Evolutionary conservation across 2,888 invertebrate genomes (phyloP).

Genomic region (Leucophenga maculata): DNA sequence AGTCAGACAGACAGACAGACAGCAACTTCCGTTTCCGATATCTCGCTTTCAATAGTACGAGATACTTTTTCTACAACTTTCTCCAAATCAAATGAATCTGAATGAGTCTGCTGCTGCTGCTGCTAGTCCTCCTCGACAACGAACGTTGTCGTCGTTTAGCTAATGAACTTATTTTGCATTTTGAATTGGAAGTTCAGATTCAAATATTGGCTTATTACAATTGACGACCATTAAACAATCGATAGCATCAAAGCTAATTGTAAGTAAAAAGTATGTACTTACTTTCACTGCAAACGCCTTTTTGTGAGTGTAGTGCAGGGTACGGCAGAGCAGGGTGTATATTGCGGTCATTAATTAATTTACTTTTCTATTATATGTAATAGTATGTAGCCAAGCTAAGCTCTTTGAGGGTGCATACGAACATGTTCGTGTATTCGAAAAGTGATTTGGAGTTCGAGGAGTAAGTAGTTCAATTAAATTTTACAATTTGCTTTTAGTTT

Average conservation of each 20-base stretch:
- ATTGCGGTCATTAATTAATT: slow-evolving; percentile 52
- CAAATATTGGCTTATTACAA: slow-evolving; percentile 61
- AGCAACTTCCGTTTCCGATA: neutral
- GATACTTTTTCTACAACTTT: neutral
- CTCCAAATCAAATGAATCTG: neutral
- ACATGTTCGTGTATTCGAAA: neutral
- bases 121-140: slow-evolving; percentile 8
- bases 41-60: neutral
- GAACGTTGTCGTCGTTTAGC: slow-evolving; percentile 40
- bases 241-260: slow-evolving; percentile 47
- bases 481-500: slow-evolving; percentile 23
- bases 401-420: neutral
- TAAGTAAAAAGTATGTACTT: slow-evolving; percentile 42
- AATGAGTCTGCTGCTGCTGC: neutral
- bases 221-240: slow-evolving; percentile 58
- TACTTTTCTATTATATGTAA: slow-evolving; percentile 42
- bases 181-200: slow-evolving; percentile 54
- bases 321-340: neutral
- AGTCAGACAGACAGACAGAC: neutral
- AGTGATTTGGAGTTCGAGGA: no score
- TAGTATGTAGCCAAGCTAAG: neutral
- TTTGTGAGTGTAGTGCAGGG: neutral
- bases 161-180: slow-evolving; percentile 62
- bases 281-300: neutral
- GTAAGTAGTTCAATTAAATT: slow-evolving; percentile 32